Base-by-base conservation (phyloP, 2,113 vertebrate species). In the Plectropomus leopardus region DNA sequence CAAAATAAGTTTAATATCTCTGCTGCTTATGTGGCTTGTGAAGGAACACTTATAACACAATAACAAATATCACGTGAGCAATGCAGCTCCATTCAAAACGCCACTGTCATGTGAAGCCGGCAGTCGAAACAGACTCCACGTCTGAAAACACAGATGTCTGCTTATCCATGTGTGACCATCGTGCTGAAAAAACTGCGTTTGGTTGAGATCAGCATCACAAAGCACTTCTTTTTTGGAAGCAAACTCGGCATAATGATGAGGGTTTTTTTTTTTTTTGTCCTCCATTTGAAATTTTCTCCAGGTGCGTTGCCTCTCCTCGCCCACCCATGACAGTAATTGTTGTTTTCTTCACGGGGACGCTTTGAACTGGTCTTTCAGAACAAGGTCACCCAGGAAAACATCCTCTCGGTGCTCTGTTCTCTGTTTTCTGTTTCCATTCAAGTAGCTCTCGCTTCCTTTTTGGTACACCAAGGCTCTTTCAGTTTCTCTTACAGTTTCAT, bases 241-340 rank as follows among this genome's bases (percentile, higher is more conserved):
- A 66, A 60, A 60, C 47, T 10, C 72, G 19, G 45, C 23, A 54
- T 53, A 60, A 32, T 71, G 64, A 59, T 54, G 53, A 70, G 16
- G 1, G n/a, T n/a, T 34, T 10, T 16, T 17, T 10, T 6, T 28
- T 42, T 23, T 61, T 65, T 44, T 14, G 11, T 47, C 17, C 19
- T 26, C 30, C 19, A 34, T 45, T 76, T 63, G 47, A 51, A 60
- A 24, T 32, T 78, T 72, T 72, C 53, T 73, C 19, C 28, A 36
- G 70, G 71, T 79, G 69, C 47, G 53, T 63, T 72, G 50, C 48
- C 36, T 61, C 55, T 66, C 21, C 19, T 72, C 32, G n/a, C 21
- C 64, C 75, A 76, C 61, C 57, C n/a, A 32, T 64, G 50, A 73
- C 47, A 81, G 72, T 44, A 78, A 88, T 61, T 48, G 59, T 55